Evolutionary conservation across 2,888 invertebrate species (phyloP), one percentile per base, ranked within the genome.

Genomic region (Odontocolon sp.): DNA sequence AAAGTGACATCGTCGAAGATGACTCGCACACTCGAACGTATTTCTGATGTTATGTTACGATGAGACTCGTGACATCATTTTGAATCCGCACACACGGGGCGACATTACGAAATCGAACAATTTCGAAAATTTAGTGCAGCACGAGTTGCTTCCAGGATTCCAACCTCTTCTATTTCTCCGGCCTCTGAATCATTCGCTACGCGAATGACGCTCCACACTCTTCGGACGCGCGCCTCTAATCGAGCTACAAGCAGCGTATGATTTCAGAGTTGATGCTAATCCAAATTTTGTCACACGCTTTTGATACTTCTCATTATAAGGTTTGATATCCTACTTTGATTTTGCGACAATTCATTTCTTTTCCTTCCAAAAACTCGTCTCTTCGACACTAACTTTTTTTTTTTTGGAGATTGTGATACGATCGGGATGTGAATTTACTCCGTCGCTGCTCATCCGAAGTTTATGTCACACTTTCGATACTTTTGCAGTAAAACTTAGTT

Each of bases 21-120:
- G 33, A 52, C 40, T 38, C 26, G 45, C 18, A 63, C 54, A 56
- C 54, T 28, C 26, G 16, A 47, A 42, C 23, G 33, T 45, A 71
- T 63, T 63, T 38, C 40, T 45, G 54, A 54, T 42, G 45, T 54
- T 42, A 21, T 42, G 40, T 9, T 42, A 57, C 28, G 23, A 52
- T 16, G 33, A 21, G 11, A 0, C 18, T 45, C 16, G 18, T 18
- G 31, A n/a, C 40, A 4, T 14, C 45, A 8, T 45, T 5, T 56
- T 56, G 21, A 11, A n/a, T 11, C n/a, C 36, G n/a, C 18, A 23
- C n/a, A 6, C 40, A 31, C 45, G 18, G 23, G 5, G 38, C 14
- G 33, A 9, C 16, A 5, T n/a, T 16, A 3, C 14, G 63, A 36
- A 38, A 50, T 64, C 36, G 33, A 47, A 50, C 50, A 26, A 64